Base-by-base conservation (phyloP, 1,140 invertebrate genomes). In the Matsumurasca onukii region DNA sequence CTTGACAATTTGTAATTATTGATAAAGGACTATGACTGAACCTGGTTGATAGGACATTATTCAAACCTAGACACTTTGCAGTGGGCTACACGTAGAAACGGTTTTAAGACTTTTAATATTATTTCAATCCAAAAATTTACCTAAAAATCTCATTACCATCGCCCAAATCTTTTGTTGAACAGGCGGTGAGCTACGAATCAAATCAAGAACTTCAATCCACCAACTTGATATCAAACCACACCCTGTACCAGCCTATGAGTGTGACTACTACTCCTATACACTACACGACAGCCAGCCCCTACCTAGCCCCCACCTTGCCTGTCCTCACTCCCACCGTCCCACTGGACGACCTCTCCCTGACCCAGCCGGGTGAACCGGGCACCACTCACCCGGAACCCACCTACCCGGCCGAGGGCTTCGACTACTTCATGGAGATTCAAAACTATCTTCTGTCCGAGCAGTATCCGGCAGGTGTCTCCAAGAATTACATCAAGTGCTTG, bases 381-480 rank as follows among this genome's bases (percentile, higher is more conserved):
- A 3, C 25, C 55, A 2, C 5, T 29, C 24, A 65, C 17, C 15
- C 45, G 29, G 64, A 66, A 52, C 64, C 64, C 48, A 66, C 64
- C 12, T 69, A 57, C 29, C 68, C 68, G 17, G 49, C 48, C 3
- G 63, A 72, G 25, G 71, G 69, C 61, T 72, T 59, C 49, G 65
- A 69, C 31, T 73, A 71, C 62, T 73, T 72, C 45, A 52, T 66
- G 48, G 71, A 73, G 34, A 73, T 73, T n/a, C 68, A 69, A 57
- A 64, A 70, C 29, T 70, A 68, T 29, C 55, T 73, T 13, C 17
- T 63, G 0, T 30, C 48, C 2, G 65, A 70, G 25, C 45, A 67
- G 5, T 64, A 65, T 57, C 72, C 72, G 9, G 20, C 15, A 0
- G 67, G 69, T 64, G 69, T 66, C 51, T 69, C 72, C 22, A 71